Conservation (phyloP, 2,888 invertebrate species). For the Catocala fraxini region DNA sequence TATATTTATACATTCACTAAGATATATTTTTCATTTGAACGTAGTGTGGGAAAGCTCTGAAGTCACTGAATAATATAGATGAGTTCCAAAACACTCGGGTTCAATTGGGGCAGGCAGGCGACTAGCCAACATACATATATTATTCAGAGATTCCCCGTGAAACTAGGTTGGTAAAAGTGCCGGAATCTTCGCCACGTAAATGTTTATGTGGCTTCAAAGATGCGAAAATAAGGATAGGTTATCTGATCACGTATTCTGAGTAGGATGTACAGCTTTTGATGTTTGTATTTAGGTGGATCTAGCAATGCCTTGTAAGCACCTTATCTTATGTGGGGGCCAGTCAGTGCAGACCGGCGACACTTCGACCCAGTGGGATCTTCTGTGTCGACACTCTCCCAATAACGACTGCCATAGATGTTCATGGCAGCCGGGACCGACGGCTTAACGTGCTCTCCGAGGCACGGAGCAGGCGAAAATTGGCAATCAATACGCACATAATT, state of each 20-base stretch:
- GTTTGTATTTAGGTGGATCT: too few species aligned
- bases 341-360: too few species aligned
- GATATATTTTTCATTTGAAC: background rate
- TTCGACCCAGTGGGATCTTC: too few species aligned
- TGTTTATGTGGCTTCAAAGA: constrained; percentile 10
- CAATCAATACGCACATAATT: too few species aligned
- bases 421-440: too few species aligned
- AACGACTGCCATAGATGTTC: too few species aligned
- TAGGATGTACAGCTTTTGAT: too few species aligned
- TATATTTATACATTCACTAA: background rate
- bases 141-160: background rate
- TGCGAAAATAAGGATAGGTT: background rate
- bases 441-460: too few species aligned
- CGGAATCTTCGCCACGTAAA: background rate
- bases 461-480: too few species aligned
- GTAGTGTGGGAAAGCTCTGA: background rate
- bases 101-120: constrained; percentile 29
- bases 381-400: too few species aligned
- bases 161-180: background rate
- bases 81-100: constrained; percentile 33
- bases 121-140: constrained; percentile 35
- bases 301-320: too few species aligned
- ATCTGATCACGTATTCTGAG: background rate
- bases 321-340: too few species aligned
- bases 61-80: constrained; percentile 38